Evolutionary conservation across 2,113 vertebrate species (phyloP).

Genomic region (Anolis sagrei): DNA sequence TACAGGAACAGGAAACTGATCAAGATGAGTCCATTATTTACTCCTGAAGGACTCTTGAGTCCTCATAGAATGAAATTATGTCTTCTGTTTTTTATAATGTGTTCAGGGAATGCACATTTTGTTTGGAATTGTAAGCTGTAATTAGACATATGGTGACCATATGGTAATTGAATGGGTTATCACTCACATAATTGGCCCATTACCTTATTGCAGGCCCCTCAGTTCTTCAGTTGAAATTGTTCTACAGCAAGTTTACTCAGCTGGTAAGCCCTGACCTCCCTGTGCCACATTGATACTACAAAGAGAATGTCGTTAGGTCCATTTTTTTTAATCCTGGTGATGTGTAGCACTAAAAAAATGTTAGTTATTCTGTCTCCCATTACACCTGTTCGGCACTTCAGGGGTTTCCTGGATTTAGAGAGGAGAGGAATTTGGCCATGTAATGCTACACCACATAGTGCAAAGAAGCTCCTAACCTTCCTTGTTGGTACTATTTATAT

Average conservation of each 20-base stretch:
- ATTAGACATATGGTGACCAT: no score
- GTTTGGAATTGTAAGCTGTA: not conserved
- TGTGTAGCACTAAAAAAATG: not conserved
- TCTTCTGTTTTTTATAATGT: no score
- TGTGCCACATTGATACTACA: not conserved
- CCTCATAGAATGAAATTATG: not conserved
- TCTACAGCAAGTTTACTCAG: not conserved
- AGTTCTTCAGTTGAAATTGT: not conserved
- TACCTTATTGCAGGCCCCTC: not conserved
- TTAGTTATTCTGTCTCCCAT: conserved; percentile 6
- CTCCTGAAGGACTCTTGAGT: not conserved
- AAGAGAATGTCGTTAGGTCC: not conserved
- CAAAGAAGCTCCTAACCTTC: conserved; percentile 24
- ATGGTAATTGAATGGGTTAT: not conserved
- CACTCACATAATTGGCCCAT: not conserved
- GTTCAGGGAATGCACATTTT: not conserved
- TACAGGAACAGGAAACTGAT: not conserved
- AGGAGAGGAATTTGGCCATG: conserved; percentile 29
- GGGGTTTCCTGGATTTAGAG: conserved; percentile 47
- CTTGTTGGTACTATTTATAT: conserved; percentile 32
- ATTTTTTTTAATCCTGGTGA: not conserved
- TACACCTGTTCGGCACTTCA: conserved; percentile 16
- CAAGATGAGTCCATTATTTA: not conserved
- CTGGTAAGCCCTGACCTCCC: not conserved
- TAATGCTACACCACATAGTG: conserved; percentile 26